Conservation (phyloP, 2,113 vertebrate genomes). For the Strix uralensis region DNA sequence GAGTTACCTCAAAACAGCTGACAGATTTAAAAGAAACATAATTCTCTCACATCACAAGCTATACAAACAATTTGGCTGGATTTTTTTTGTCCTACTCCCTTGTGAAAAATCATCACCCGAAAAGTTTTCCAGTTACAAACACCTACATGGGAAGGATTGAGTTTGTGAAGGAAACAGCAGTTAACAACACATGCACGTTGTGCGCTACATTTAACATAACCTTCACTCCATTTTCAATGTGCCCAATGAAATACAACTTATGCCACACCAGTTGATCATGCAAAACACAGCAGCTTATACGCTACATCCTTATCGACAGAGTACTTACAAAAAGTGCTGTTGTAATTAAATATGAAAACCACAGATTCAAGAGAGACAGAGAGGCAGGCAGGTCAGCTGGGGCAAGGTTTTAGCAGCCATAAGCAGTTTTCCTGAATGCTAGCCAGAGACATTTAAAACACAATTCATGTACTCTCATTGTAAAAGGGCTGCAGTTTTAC, state of each 20-base stretch:
- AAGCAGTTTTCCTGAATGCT: background rate
- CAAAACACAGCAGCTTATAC: background rate
- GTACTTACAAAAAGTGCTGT: background rate
- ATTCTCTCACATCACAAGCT: background rate
- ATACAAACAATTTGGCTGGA: background rate
- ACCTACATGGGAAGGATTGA: background rate
- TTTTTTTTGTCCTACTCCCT: background rate
- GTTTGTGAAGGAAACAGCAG: background rate
- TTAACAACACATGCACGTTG: background rate
- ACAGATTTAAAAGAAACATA: background rate
- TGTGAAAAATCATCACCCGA: background rate
- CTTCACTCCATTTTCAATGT: background rate
- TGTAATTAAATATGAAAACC: background rate
- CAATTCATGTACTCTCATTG: background rate
- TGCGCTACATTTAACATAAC: background rate
- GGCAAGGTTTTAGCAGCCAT: background rate
- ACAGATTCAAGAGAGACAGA: background rate
- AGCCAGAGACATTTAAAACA: background rate
- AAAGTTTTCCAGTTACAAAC: background rate
- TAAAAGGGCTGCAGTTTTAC: background rate
- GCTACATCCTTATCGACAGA: background rate
- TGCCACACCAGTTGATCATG: background rate
- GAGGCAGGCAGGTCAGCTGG: rapidly evolving
- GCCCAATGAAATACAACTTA: background rate
- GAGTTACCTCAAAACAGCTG: background rate